phyloP scores from a whole-genome alignment of 2,113 vertebrate species.

The Malaclemys terrapin region DNA sequence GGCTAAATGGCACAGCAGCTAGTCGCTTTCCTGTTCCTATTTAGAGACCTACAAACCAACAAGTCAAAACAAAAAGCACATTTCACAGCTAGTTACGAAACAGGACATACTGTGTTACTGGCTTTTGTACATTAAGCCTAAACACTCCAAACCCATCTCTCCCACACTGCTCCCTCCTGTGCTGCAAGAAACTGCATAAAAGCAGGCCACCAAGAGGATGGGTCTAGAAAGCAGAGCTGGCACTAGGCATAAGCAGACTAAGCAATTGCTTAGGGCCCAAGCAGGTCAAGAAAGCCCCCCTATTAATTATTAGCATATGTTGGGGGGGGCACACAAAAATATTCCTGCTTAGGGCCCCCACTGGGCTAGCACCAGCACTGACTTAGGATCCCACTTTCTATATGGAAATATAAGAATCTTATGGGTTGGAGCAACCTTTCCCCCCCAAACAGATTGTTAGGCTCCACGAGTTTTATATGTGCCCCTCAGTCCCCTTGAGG shows the following conservation, averaged over 20 bases:
- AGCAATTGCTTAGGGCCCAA: not conserved
- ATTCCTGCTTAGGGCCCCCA: not conserved
- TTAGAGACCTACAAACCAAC: constrained; percentile 22
- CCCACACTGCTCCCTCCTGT: not conserved
- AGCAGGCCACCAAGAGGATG: not conserved
- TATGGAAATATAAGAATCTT: not conserved
- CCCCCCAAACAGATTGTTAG: not conserved
- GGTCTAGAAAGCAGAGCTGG: not conserved
- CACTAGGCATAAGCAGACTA: not conserved
- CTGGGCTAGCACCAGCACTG: not conserved
- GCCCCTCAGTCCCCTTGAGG: not conserved
- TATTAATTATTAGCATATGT: not conserved
- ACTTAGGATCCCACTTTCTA: not conserved
- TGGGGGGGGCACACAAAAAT: not conserved
- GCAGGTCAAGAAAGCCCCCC: not conserved
- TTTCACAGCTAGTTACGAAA: constrained; percentile 1
- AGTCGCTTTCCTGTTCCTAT: constrained; percentile 18
- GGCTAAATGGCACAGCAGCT: constrained; percentile 22
- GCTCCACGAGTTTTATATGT: not conserved
- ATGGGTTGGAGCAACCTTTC: not conserved
- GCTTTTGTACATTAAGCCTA: not conserved
- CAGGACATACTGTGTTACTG: not conserved
- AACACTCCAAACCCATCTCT: not conserved
- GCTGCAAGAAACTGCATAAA: not conserved
- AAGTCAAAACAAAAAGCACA: constrained; percentile 43